These are phyloP conservation scores for Rana temporaria DNA, from an alignment of 2,113 vertebrate genomes.

Conservation along the genomic window DNA sequence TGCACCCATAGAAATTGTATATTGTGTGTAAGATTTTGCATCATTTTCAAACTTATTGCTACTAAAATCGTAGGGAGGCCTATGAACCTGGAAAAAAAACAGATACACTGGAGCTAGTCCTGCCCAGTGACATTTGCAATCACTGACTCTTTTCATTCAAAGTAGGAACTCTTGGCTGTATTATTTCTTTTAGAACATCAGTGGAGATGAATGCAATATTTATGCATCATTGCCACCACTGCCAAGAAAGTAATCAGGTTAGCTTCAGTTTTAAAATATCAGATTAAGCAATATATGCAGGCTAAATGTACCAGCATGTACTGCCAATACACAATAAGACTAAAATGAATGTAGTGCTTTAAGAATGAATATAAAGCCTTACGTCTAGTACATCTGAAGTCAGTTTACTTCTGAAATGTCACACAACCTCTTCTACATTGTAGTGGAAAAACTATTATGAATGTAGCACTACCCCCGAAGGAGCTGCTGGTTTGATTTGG, in stretches of 20 bases:
- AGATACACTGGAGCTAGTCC: background rate
- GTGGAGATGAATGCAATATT: constrained; percentile 34
- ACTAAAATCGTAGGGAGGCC: background rate
- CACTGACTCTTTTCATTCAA: constrained; percentile 26
- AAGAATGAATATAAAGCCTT: too few species aligned
- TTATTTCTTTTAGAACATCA: constrained; percentile 20
- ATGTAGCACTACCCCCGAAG: too few species aligned
- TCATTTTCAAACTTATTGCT: too few species aligned
- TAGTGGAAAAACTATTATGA: too few species aligned
- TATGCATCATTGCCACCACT: constrained; percentile 20
- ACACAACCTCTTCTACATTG: too few species aligned
- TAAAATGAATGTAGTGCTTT: too few species aligned
- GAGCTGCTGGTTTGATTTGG: too few species aligned
- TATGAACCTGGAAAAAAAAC: background rate
- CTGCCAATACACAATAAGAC: too few species aligned
- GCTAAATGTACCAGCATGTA: background rate
- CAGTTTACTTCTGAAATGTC: too few species aligned
- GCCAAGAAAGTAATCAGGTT: constrained; percentile 43
- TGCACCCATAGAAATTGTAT: too few species aligned
- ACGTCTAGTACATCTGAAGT: too few species aligned
- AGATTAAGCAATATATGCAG: background rate
- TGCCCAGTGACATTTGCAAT: constrained; percentile 20
- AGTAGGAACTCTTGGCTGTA: constrained; percentile 20
- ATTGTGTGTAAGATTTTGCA: too few species aligned
- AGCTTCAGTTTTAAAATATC: background rate